Evolutionary conservation across 2,888 invertebrate species (phyloP).

Genomic region (Diarsia dahlii): DNA sequence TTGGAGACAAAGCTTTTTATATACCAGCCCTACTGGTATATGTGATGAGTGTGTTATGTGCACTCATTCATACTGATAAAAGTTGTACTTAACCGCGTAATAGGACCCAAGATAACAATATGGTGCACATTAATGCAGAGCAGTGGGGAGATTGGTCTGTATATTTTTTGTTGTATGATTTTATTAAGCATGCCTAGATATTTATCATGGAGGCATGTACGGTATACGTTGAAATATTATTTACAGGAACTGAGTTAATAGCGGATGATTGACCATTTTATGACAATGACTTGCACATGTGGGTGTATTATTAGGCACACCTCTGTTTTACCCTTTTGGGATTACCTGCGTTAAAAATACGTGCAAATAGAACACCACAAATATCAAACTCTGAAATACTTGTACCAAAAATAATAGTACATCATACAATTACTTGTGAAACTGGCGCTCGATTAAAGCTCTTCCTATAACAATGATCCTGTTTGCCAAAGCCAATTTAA

Average conservation of each 20-base stretch:
- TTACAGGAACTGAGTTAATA: slow-evolving; percentile 8
- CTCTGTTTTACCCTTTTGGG: no score
- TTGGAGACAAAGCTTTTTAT: slow-evolving; percentile 57
- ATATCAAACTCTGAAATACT: neutral
- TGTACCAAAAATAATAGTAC: neutral
- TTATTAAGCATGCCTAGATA: neutral
- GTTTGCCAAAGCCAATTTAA: slow-evolving; percentile 49
- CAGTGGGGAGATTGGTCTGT: slow-evolving; percentile 14
- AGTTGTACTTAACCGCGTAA: slow-evolving; percentile 53
- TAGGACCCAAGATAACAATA: slow-evolving; percentile 60
- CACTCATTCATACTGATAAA: slow-evolving; percentile 61
- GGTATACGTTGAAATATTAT: neutral
- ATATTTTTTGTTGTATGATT: slow-evolving; percentile 12
- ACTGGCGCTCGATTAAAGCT: neutral
- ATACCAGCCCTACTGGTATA: slow-evolving; percentile 14
- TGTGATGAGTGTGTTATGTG: slow-evolving; percentile 46
- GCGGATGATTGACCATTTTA: neutral
- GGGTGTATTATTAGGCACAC: no score
- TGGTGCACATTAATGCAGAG: slow-evolving; percentile 49
- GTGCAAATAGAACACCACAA: neutral
- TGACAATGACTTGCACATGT: no score
- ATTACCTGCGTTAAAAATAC: no score
- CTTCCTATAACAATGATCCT: neutral
- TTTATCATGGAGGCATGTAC: neutral
- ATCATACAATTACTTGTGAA: neutral